Percentiles rank a stretch among this genome's conserved stretches.
Evolutionary conservation across 2,113 vertebrate species (phyloP).

Genomic region (Gopherus evgoodei): DNA sequence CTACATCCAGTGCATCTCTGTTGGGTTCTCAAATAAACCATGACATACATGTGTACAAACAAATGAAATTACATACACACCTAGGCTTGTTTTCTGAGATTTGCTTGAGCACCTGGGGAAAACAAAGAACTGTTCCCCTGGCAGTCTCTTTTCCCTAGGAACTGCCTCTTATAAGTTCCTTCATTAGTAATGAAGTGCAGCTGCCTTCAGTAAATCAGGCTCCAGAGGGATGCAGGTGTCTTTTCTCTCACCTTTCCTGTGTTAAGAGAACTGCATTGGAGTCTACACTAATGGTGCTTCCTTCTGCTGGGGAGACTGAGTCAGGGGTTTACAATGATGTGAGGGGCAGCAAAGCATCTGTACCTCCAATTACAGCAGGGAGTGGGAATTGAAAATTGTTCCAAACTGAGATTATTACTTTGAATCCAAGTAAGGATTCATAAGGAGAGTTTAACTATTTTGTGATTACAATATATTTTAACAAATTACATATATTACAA

Average conservation of each 20-base stretch:
- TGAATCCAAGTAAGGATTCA: background rate
- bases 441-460: background rate
- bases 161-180: background rate
- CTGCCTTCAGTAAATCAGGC: background rate
- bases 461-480: background rate
- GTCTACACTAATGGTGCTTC: background rate
- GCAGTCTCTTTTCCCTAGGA: background rate
- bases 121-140: background rate
- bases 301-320: background rate
- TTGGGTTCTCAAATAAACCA: background rate
- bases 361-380: accelerated
- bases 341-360: background rate
- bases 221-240: background rate
- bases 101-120: background rate
- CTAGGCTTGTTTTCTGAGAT: background rate
- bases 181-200: background rate
- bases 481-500: background rate
- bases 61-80: background rate
- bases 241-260: background rate
- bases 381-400: background rate
- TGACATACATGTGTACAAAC: background rate
- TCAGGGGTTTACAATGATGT: background rate
- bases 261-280: background rate
- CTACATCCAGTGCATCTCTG: background rate
- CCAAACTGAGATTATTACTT: background rate